phyloP scores from a whole-genome alignment of 1,140 invertebrate genomes.

The Nasonia longicornis region DNA sequence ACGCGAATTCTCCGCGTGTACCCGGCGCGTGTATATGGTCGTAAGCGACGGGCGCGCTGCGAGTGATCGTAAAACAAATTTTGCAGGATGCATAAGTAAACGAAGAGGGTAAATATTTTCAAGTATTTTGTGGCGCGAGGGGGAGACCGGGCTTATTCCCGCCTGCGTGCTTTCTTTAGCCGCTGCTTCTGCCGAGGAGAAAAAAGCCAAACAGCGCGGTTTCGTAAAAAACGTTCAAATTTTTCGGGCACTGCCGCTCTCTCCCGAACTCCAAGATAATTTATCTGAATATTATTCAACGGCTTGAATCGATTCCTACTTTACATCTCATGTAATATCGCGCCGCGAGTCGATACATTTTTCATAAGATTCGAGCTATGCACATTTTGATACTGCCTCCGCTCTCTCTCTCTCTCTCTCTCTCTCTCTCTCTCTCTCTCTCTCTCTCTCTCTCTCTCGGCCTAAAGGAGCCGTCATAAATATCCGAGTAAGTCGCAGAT shows the following conservation, averaged over 20 bases:
- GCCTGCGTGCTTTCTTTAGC: too few relatives aligned
- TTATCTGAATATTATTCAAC: not conserved
- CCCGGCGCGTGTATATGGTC: too few relatives aligned
- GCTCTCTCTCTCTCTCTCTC: too few relatives aligned
- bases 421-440: too few relatives aligned
- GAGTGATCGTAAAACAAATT: slow-evolving; percentile 38
- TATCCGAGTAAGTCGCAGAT: not conserved
- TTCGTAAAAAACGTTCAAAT: too few relatives aligned
- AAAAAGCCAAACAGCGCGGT: too few relatives aligned
- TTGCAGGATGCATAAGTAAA: slow-evolving; percentile 41
- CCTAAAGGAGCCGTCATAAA: slow-evolving; percentile 4
- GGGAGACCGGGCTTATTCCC: not conserved
- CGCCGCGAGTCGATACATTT: not conserved
- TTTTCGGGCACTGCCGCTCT: too few relatives aligned
- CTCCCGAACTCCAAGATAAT: not conserved
- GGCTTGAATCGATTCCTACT: not conserved
- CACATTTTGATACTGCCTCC: slow-evolving; percentile 8
- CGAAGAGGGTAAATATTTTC: slow-evolving; percentile 40
- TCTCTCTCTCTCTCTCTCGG: too few relatives aligned
- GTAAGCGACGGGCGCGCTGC: too few relatives aligned
- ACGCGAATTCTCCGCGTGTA: not conserved
- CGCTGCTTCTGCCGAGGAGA: too few relatives aligned
- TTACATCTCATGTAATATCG: not conserved
- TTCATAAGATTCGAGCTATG: slow-evolving; percentile 25
- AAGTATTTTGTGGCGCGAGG: not conserved